Evolutionary conservation across 2,797 vertebrate genomes (phyloP).

Genomic region (Orestias chungarensis): DNA sequence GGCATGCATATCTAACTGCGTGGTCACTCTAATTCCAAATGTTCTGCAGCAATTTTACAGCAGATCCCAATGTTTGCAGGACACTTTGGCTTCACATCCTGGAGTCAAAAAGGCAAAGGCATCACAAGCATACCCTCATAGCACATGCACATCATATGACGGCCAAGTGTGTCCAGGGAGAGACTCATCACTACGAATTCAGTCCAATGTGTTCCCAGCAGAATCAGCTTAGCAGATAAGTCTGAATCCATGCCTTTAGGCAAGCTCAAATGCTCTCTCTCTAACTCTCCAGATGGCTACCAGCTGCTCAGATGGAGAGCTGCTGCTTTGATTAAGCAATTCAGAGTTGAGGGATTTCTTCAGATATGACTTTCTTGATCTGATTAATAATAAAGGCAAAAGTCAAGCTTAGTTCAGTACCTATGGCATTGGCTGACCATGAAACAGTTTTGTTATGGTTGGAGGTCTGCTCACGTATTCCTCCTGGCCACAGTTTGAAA

Average conservation of each 20-base stretch:
- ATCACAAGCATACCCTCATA: constrained; percentile 22
- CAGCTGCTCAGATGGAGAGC: constrained; percentile 35
- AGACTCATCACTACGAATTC: constrained; percentile 22
- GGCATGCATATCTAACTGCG: constrained; percentile 54
- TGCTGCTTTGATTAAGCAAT: constrained; percentile 51
- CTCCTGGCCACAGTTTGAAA: not conserved
- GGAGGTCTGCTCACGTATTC: not conserved
- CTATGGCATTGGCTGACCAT: constrained; percentile 27
- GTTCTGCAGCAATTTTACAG: constrained; percentile 63
- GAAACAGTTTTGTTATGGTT: not conserved
- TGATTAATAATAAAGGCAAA: constrained; percentile 57
- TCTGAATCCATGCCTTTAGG: constrained; percentile 47
- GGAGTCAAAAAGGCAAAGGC: constrained; percentile 30
- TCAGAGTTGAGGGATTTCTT: constrained; percentile 39
- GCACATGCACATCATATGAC: not conserved
- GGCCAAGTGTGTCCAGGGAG: constrained; percentile 26
- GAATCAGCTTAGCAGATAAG: constrained; percentile 51
- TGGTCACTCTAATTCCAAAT: constrained; percentile 57
- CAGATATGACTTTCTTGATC: constrained; percentile 34
- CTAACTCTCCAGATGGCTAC: constrained; percentile 47
- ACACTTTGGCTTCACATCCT: constrained; percentile 24
- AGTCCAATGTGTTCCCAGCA: constrained; percentile 44
- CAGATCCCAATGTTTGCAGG: constrained; percentile 50
- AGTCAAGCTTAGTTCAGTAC: constrained; percentile 44
- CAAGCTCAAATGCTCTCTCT: constrained; percentile 51